Base-by-base conservation (phyloP, 2,888 invertebrate genomes). In the Drosophila formosana region DNA sequence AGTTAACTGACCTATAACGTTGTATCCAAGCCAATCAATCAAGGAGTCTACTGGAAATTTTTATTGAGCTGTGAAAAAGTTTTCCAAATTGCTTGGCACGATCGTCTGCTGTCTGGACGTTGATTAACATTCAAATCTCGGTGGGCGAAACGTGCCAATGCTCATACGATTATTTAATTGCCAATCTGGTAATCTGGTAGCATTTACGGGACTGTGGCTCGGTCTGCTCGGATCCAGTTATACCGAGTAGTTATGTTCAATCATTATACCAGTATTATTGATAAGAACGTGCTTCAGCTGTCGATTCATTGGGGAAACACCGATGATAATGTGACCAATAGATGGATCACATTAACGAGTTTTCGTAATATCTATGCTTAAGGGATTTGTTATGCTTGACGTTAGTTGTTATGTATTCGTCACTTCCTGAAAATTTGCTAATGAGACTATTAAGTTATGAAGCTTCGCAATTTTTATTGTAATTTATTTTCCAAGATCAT, bases 111-210 rank as follows among this genome's bases (percentile, higher is more conserved):
- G 74, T 67, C 79, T 81, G 84, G 75, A 58, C 65, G 45, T 75
- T 84, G 65, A 81, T 84, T 78, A 57, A 32, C 63, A 56, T 53
- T 71, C 65, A 67, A 69, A 72, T 67, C 46, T 80, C 61, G 32
- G 61, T 23, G 68, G 9, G 26, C 52, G 39, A 57, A 65, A 53
- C 61, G 71, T 73, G 69, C 13, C 37, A 3, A 13, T 30, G 26
- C 6, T 56, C 37, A 30, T 37, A 41, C 39, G 61, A 53, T 56
- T 49, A 62, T 32, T 52, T 60, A 67, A 85, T 61, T 82, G 67
- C 30, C 60, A 30, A 7, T 7, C 32, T 56, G 51, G 26, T 50
- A 58, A 51, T 30, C 37, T 61, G 46, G 57, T 66, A 34, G 26
- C 18, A 2, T 9, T 39, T 26, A 18, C 61, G 50, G 26, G 30